phyloP scores from a whole-genome alignment of 2,113 vertebrate genomes.

The Pogona vitticeps region DNA sequence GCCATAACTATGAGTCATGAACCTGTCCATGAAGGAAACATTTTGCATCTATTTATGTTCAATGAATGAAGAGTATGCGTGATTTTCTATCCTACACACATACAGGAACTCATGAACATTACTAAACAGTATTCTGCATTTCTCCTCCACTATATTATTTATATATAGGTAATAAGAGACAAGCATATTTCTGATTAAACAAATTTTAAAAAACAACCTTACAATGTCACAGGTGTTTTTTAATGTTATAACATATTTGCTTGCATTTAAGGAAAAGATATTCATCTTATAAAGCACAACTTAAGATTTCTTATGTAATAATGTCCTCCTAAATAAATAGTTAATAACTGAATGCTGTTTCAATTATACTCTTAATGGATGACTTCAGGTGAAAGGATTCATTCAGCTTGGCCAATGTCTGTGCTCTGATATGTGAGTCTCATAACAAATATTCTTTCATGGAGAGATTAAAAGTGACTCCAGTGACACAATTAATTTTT shows the following conservation, averaged over 20 bases:
- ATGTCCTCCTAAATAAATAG: neutral
- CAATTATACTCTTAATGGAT: conserved; percentile 2
- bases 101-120: neutral
- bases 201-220: conserved; percentile 23
- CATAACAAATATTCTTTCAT: neutral
- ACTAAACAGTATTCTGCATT: conserved; percentile 2
- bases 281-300: conserved; percentile 17
- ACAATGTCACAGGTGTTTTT: conserved; percentile 27
- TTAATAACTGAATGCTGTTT: conserved; percentile 22
- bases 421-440: conserved; percentile 14
- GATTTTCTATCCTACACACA: neutral
- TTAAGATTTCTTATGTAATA: conserved; percentile 20
- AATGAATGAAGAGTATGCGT: neutral
- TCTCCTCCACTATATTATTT: neutral
- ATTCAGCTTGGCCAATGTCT: conserved; percentile 19
- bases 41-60: neutral
- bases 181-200: conserved; percentile 33
- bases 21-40: neutral
- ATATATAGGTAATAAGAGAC: conserved; percentile 2
- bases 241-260: conserved; percentile 7
- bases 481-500: conserved; percentile 7
- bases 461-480: neutral
- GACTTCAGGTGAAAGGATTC: neutral
- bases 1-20: neutral
- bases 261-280: neutral